Base-by-base conservation (phyloP, 2,888 invertebrate genomes). In the Zygothrica quintamaculata region DNA sequence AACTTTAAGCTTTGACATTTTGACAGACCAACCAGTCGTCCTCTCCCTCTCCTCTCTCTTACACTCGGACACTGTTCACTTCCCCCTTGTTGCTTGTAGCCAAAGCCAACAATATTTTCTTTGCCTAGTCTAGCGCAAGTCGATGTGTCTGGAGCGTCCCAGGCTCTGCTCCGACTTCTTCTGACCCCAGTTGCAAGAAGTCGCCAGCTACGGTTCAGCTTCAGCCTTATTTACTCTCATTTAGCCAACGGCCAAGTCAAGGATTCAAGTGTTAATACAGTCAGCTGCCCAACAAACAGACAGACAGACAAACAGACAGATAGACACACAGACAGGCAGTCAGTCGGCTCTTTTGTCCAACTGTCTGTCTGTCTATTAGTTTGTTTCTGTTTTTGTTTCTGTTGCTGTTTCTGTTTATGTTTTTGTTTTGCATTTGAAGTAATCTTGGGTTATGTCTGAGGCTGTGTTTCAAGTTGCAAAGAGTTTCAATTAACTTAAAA, bases 251-350 rank as follows among this genome's bases (percentile, higher is more conserved):
- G 29, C 36, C 15, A 39, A 39, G 48, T 47, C 40, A 22, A 36
- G 57, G 56, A 39, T 66, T 80, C 60, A 62, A 77, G 77, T 78
- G 77, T 84, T 78, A 84, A 78, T 77, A 56, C 81, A 68, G 51
- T 31, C 67, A 56, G 39, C 50, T 58, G 44, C 36, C 40, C 40
- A 66, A 59, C 12, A 34, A 39, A 25, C 47, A 12, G 40, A 26
- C 39, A 48, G 25, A n/a, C n/a, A 33, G 34, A n/a, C 47, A 22
- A 39, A 25, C 47, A 12, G 40, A 26, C 39, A 48, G 25, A n/a
- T n/a, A 33, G 34, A n/a, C n/a, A n/a, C n/a, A n/a, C n/a, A n/a
- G n/a, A n/a, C n/a, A n/a, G n/a, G n/a, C n/a, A n/a, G n/a, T n/a
- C n/a, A n/a, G n/a, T n/a, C n/a, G n/a, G n/a, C n/a, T n/a, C n/a